Evolutionary conservation across 2,113 vertebrate species (phyloP).

Genomic region (Sorex fumeus): DNA sequence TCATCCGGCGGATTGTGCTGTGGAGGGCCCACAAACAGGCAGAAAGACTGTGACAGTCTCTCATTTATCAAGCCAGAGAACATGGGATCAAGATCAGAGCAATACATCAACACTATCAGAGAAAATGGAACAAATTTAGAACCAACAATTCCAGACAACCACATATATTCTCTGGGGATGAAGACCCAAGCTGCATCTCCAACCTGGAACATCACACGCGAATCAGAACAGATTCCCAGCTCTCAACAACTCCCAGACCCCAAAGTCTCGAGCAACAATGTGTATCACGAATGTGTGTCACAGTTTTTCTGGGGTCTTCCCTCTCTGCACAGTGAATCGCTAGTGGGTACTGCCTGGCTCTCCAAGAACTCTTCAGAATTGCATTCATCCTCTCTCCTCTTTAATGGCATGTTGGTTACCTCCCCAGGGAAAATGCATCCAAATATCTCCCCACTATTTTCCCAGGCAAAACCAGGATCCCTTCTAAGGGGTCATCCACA

Average conservation of each 20-base stretch:
- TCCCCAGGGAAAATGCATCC: neutral
- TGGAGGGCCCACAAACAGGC: neutral
- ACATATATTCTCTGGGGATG: too few species aligned
- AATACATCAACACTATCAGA: neutral
- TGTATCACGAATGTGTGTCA: accelerated
- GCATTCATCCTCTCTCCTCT: neutral
- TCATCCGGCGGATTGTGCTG: neutral
- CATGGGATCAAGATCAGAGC: neutral
- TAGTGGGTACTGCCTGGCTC: neutral
- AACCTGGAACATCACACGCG: too few species aligned
- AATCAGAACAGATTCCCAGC: neutral
- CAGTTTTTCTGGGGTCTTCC: conserved; percentile 27
- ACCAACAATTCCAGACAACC: too few species aligned
- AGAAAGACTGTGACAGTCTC: neutral
- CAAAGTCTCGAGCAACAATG: neutral
- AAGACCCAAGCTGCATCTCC: too few species aligned
- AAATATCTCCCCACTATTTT: neutral
- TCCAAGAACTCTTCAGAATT: neutral
- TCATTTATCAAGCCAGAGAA: neutral
- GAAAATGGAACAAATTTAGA: neutral
- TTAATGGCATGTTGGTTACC: neutral
- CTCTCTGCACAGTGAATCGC: conserved; percentile 13
- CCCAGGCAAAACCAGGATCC: neutral
- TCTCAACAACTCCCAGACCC: neutral
- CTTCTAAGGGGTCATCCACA: neutral